Conservation (phyloP, 2,888 invertebrate genomes). For the Neoitamus cyanurus region DNA sequence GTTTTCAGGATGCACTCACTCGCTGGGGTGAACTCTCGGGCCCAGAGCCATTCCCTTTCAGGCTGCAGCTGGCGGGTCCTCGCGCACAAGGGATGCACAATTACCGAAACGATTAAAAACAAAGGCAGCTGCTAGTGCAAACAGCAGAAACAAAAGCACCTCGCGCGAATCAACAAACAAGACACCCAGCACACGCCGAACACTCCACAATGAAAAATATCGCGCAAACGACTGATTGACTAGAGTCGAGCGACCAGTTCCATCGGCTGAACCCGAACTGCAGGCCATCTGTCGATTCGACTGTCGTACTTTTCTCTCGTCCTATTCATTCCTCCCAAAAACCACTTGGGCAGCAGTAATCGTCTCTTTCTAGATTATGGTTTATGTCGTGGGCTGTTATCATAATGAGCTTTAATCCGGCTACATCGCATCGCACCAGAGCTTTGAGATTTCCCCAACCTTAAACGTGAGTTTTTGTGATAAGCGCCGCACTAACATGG, state of each 20-base stretch:
- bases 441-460: not conserved
- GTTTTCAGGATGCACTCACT: slow-evolving; percentile 13
- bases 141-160: slow-evolving; percentile 14
- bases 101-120: not conserved
- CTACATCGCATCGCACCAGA: not conserved
- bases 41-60: not conserved
- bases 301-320: not conserved
- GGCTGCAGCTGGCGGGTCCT: not conserved
- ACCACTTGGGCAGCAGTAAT: not conserved
- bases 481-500: not conserved
- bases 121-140: not conserved
- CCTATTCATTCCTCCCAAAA: not conserved
- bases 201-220: not conserved
- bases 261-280: not conserved
- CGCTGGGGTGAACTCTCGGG: not conserved
- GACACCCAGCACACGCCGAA: not conserved
- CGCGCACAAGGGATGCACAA: not conserved
- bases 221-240: slow-evolving; percentile 26
- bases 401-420: not conserved
- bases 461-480: not conserved
- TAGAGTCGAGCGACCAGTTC: not conserved
- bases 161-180: slow-evolving; percentile 2
- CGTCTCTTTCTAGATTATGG: not conserved
- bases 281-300: not conserved
- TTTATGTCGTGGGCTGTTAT: not conserved